Evolutionary conservation across 2,888 invertebrate genomes (phyloP), one percentile per base, ranked within the genome.

Genomic region (Eustalomyia histrio): DNA sequence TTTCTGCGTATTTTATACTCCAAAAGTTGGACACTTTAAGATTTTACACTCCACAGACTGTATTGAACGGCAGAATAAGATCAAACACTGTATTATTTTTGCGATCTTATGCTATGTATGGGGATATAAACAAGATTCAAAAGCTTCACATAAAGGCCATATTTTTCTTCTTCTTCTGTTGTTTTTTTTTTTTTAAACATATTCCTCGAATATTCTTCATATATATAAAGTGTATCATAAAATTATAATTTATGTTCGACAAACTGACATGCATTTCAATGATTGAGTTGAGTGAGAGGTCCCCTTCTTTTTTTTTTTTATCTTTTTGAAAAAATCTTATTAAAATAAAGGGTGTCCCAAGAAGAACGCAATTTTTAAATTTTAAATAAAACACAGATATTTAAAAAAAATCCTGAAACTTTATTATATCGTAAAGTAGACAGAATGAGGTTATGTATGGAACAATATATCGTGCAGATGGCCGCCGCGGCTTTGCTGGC

Each of bases 191-290:
- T 60, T 35, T 55, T 52, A 7, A 67, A 71, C 69, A 71, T 65
- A 74, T 79, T 79, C 69, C 69, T 60, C 65, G 69, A 74, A 79
- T 75, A 79, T 14, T 65, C 71, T 14, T 65, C 71, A 67, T 71
- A 67, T 67, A 60, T 47, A n/a, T 47, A 12, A n/a, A 47, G 35
- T 61, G 67, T 61, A 80, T 79, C 73, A 76, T 83, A 82, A 84
- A 83, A 82, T 84, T 84, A 84, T 80, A 78, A 83, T 84, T 84
- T 83, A 83, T 79, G 83, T 79, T 76, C 81, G 73, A 79, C 68
- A 79, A 69, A 65, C 74, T 76, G 76, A 78, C 73, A 69, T 65
- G 61, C 52, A 73, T 81, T 81, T 69, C 65, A 79, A 76, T 76
- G 81, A 82, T 82, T 75, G 67, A 82, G 81, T 71, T 61, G 61